Evolutionary conservation across 23 tunicate genomes (phyloP).

Genomic region (Trididemnum clinides): DNA sequence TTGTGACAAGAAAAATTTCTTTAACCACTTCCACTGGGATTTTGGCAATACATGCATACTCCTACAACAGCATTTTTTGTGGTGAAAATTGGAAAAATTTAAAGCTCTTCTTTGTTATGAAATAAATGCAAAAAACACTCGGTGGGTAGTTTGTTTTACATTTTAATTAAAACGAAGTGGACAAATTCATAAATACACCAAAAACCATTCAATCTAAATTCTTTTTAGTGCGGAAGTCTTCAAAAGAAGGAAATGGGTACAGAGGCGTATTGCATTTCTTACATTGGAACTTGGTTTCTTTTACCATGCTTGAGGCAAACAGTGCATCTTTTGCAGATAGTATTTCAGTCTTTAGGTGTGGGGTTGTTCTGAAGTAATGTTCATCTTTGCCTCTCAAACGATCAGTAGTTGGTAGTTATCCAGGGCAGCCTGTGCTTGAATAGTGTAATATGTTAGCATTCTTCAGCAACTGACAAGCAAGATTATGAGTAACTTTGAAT

Average conservation of each 20-base stretch:
- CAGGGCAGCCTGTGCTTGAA: background rate
- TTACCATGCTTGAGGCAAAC: background rate
- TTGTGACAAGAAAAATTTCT: too few species aligned
- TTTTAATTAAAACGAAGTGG: too few species aligned
- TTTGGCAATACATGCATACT: too few species aligned
- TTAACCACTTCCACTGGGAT: too few species aligned
- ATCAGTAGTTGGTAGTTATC: background rate
- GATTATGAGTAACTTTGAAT: too few species aligned
- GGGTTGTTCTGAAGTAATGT: background rate
- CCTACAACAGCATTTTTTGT: too few species aligned
- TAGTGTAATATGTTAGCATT: background rate
- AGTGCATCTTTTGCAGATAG: background rate
- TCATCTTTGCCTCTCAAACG: background rate
- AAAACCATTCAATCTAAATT: background rate
- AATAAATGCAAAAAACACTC: too few species aligned
- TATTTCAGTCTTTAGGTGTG: background rate
- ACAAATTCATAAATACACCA: background rate
- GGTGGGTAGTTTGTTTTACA: too few species aligned
- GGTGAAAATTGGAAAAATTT: too few species aligned
- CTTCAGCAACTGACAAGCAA: background rate
- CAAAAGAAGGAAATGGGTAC: background rate
- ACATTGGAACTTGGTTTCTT: background rate
- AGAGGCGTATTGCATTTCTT: background rate
- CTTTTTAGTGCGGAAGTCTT: background rate
- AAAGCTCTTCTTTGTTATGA: too few species aligned